Evolutionary conservation across 2,797 vertebrate species (phyloP).

Genomic region (Acrossocheilus wenchowensis): DNA sequence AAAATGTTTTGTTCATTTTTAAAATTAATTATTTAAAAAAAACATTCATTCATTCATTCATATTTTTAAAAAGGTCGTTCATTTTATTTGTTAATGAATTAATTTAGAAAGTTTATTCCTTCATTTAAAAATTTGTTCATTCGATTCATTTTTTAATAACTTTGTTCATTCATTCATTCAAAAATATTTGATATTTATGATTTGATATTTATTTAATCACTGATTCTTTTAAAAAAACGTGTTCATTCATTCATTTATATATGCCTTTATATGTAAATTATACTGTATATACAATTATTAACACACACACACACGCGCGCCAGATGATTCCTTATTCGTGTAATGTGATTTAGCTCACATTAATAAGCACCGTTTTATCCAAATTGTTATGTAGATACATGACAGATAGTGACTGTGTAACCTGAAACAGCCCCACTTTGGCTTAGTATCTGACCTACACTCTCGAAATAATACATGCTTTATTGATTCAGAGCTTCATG

Average conservation of each 20-base stretch:
- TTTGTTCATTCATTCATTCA: neutral
- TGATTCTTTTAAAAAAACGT: neutral
- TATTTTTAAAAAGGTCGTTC: neutral
- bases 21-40: too few relatives aligned
- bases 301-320: neutral
- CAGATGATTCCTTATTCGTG: too few relatives aligned
- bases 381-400: neutral
- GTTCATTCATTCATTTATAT: neutral
- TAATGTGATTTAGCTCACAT: too few relatives aligned
- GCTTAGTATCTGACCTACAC: neutral
- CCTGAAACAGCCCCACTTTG: neutral
- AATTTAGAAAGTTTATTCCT: neutral
- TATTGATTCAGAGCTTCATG: neutral
- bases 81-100: neutral
- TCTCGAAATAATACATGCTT: neutral
- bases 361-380: neutral
- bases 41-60: neutral
- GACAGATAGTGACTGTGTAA: neutral
- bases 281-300: neutral
- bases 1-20: neutral
- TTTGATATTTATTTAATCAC: neutral
- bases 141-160: neutral
- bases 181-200: neutral
- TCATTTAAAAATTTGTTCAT: neutral
- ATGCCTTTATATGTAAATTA: neutral